These are phyloP conservation scores for Corvus moneduloides DNA, from an alignment of 2,113 vertebrate species.

Conservation along the genomic window DNA sequence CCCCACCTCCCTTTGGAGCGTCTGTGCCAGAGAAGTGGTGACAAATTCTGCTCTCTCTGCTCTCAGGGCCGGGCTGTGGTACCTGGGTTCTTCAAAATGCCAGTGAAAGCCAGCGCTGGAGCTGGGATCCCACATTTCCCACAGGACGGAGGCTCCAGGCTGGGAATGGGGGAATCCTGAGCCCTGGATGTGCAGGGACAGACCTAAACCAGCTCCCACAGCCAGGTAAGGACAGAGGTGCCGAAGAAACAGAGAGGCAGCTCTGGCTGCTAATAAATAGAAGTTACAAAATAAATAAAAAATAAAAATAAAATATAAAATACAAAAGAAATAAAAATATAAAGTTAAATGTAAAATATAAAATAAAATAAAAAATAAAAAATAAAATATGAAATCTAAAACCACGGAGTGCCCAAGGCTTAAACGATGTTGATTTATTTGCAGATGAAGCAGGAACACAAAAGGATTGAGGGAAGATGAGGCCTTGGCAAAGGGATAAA, in stretches of 20 bases:
- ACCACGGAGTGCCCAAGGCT: background rate
- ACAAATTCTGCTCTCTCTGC: background rate
- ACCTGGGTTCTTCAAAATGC: background rate
- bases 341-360: background rate
- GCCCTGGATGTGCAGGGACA: background rate
- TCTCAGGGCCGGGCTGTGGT: background rate
- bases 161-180: background rate
- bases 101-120: background rate
- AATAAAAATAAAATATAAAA: background rate
- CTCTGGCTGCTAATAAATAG: background rate
- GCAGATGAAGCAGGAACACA: background rate
- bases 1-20: rapidly evolving
- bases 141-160: background rate
- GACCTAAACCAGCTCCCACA: background rate
- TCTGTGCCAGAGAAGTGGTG: background rate
- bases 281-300: background rate
- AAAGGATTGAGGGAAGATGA: background rate
- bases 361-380: background rate
- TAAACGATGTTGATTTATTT: background rate
- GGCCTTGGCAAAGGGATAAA: background rate
- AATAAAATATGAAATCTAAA: background rate
- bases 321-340: background rate
- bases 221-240: background rate
- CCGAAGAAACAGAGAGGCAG: background rate
- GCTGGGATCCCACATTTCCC: background rate